Base-by-base conservation (phyloP, 2,113 vertebrate species). In the Centropus bengalensis region DNA sequence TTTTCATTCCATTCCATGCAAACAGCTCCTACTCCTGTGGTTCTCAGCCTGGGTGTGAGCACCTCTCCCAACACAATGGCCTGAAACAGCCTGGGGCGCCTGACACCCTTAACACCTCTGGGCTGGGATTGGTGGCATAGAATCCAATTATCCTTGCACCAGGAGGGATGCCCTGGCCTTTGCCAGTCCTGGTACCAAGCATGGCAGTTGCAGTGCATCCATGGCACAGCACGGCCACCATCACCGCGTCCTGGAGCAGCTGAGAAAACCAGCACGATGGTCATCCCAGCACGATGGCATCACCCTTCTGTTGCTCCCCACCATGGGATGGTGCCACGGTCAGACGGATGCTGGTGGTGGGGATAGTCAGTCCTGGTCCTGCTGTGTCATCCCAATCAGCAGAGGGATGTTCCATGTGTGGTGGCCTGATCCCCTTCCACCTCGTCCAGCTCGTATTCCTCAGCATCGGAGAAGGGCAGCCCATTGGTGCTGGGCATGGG, bases 401-500 rank as follows among this genome's bases (percentile, higher is more conserved):
- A 94, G 71, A 96, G 93, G n/a, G 80, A 96, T 4, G 62, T 81
- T 71, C 97, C 7, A 0, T 82, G 89, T 7, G 19, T 10, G 10
- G 63, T 42, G 5, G 82, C 78, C 33, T 96, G 89, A 59, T 60
- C 90, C 17, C 32, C 22, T 3, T 71, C 68, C 63, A 79, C 8
- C 42, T 75, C 90, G 42, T 86, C 92, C 77, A 89, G 75, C 59
- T 71, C 94, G 0, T 69, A 94, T 51, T 97, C 97, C 75, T 98
- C 96, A 0, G 81, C 92, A 0, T 98, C 94, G 0, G 96, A 92
- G 44, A 90, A 89, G 17, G 96, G 92, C 3, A 89, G 86, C 14
- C 96, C 98, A 7, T 77, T 82, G 52, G 97, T 66, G 8, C 83
- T 62, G 1, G 97, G 96, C 6, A 97, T n/a, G 5, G 84, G 81